Evolutionary conservation across 2,797 vertebrate genomes (phyloP), one percentile per base, ranked within the genome.

Genomic region (Sebastes nivosus): DNA sequence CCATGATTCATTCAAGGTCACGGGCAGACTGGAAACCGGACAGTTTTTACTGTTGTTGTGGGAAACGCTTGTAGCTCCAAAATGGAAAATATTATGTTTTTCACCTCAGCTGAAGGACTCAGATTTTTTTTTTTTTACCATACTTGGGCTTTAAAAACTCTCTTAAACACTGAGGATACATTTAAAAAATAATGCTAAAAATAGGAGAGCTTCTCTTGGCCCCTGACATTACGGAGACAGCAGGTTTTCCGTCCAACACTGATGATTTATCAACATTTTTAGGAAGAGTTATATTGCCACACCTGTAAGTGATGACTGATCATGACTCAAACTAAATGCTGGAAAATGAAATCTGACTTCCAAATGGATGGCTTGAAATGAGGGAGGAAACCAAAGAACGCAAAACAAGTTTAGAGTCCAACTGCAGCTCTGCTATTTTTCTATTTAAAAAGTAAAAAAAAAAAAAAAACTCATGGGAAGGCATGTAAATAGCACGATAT

Each of bases 1-100:
- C 9, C 20, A 16, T 2, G 25, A 82, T 77, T 87, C 76, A 71
- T 24, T 67, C 57, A 63, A 80, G 83, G 85, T 79, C 79, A 67
- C 6, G n/a, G 52, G 13, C 38, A 60, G 32, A 24, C 63, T 55
- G 34, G 72, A 72, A 60, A 30, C 11, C 6, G 10, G 36, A 20
- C 59, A 20, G 42, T 67, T 73, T 36, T 25, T 24, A 22, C 13
- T 73, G 55, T 25, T 12, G 55, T 79, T 22, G 1, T n/a, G 6
- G 4, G 13, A 29, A 67, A 68, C 4, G 6, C n/a, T 25, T 25
- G 10, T 12, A 25, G 29, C 32, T 60, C 34, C 58, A 68, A 46
- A 59, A 59, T n/a, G 12, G 64, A 29, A 11, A 54, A 13, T 6
- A 30, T 42, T 6, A 16, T 54, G 30, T 69, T 71, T 76, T 76